These are phyloP conservation scores for Genyomyrus donnyi DNA, from an alignment of 2,113 vertebrate genomes.

Conservation along the genomic window DNA sequence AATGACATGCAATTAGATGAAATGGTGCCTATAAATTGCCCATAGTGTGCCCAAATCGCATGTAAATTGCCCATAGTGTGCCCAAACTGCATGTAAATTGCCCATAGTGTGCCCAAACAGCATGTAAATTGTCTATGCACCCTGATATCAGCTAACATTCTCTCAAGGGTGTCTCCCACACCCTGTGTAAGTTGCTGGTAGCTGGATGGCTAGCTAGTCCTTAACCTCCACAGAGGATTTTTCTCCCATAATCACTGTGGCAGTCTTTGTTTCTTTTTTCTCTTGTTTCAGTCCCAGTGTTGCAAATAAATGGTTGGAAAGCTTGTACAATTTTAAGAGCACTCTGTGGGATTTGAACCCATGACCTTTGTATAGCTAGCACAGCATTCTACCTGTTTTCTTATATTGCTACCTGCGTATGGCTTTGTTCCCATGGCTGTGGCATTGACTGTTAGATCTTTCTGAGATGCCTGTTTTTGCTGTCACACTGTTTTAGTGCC, in stretches of 20 bases:
- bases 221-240: not conserved
- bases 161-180: not conserved
- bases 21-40: not conserved
- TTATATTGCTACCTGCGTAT: not conserved
- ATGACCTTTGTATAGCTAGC: not conserved
- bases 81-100: too few species aligned
- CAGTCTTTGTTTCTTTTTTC: not conserved
- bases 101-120: too few species aligned
- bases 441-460: not conserved
- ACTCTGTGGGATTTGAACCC: not conserved
- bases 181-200: not conserved
- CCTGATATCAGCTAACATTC: not conserved
- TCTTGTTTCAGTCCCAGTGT: not conserved
- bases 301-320: not conserved
- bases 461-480: not conserved
- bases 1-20: not conserved
- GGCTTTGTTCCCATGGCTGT: not conserved
- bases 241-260: not conserved
- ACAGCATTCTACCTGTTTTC: not conserved
- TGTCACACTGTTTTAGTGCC: not conserved
- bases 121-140: not conserved
- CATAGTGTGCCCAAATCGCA: not conserved
- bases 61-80: too few species aligned
- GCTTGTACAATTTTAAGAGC: not conserved
- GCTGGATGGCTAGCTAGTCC: not conserved